Base-by-base conservation (phyloP, 2,888 invertebrate species). In the Eristalinus sepulchralis region DNA sequence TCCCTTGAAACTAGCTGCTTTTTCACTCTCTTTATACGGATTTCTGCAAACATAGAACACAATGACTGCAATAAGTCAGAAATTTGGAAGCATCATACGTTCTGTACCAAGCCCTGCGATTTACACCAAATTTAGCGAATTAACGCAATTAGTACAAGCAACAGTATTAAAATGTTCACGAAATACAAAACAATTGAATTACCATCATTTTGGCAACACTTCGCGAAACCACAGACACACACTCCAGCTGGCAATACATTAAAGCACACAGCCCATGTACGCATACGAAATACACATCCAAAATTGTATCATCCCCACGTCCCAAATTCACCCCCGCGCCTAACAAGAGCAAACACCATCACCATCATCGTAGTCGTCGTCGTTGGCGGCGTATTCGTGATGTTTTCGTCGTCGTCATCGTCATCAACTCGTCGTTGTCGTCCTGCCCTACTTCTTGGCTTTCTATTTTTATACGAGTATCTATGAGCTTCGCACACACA, bases 401-500 rank as follows among this genome's bases (percentile, higher is more conserved):
- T 87, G 39, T 39, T 39, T 9, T 62, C 31, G 33, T 62, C 62
- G 39, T 76, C 66, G 47, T 11, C 62, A 68, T 79, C 83, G 70
- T 81, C 85, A 81, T 85, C 77, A 82, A 78, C 63, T 66, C 39
- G 33, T 59, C 62, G 68, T 63, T 31, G 72, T 82, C 83, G 87
- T 87, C 83, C 83, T 87, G 83, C 83, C 86, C 86, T 86, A 86
- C 86, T 86, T 86, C 86, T 83, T 86, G 75, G 71, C 70, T 86
- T 86, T 83, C 83, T 86, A 83, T 86, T 83, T 86, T 82, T 78
- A 66, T 83, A 86, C 89, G 83, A 89, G 90, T 90, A 90, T 88
- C 90, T 89, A 90, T 89, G 89, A 89, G 89, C 88, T 88, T 89
- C 88, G 82, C 66, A 87, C 81, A 71, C 76, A 86, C 62, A 80